Evolutionary conservation across 2,797 vertebrate species (phyloP).

Genomic region (Hippoglossus hippoglossus): DNA sequence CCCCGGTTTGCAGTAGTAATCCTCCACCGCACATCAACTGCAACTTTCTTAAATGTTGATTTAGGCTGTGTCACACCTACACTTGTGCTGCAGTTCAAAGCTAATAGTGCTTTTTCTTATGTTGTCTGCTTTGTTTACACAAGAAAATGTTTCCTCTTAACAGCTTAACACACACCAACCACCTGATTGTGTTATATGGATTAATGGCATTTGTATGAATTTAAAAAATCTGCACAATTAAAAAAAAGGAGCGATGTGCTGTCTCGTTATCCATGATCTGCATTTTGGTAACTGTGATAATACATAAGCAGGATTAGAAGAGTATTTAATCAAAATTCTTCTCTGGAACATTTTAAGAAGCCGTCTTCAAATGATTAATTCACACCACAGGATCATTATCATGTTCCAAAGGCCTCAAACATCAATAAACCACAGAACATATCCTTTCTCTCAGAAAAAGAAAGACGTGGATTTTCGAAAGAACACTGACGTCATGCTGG

Average conservation of each 20-base stretch:
- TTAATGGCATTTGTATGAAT: not conserved
- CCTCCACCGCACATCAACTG: not conserved
- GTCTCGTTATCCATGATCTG: not conserved
- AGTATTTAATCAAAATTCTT: slow-evolving; percentile 6
- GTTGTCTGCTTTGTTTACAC: not conserved
- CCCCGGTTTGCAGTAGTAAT: slow-evolving; percentile 17
- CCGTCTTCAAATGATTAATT: not conserved
- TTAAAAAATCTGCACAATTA: not conserved
- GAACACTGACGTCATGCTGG: not conserved
- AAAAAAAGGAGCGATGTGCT: not conserved
- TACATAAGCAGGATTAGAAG: not conserved
- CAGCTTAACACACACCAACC: not conserved
- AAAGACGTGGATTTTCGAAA: slow-evolving; percentile 1
- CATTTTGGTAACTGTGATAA: slow-evolving; percentile 21
- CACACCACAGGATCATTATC: slow-evolving; percentile 1
- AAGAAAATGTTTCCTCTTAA: not conserved
- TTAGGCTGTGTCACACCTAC: not conserved
- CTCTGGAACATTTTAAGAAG: not conserved
- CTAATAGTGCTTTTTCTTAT: not conserved
- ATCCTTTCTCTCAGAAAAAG: not conserved
- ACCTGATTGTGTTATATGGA: not conserved
- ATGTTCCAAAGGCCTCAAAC: slow-evolving; percentile 4
- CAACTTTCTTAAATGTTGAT: not conserved
- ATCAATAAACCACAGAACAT: slow-evolving; percentile 3
- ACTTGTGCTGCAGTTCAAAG: not conserved